A percentile compares a stretch with the other conserved stretches of the same genome.
These are phyloP conservation scores for Lycophotia porphyrea DNA, from an alignment of 2,888 invertebrate species.

Conservation along the genomic window DNA sequence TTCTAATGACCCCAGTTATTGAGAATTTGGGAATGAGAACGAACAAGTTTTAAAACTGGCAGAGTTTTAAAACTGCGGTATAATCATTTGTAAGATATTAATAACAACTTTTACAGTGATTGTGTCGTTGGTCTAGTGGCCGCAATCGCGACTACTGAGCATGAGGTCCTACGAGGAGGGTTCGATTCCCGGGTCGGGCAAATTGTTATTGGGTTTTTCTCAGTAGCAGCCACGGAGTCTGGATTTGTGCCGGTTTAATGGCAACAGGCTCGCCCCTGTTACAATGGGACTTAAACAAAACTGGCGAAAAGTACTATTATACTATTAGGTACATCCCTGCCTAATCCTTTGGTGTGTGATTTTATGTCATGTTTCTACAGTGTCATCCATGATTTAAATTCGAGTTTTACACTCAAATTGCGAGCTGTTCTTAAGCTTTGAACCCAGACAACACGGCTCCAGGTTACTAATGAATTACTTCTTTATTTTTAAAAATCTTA, in stretches of 20 bases:
- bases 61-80: neutral
- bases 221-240: neutral
- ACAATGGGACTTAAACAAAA: neutral
- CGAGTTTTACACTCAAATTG: neutral
- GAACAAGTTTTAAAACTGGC: neutral
- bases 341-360: neutral
- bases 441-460: neutral
- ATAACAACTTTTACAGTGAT: neutral
- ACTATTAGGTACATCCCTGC: neutral
- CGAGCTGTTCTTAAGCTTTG: neutral
- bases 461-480: neutral
- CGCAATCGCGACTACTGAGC: neutral
- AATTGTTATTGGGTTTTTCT: neutral
- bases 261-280: neutral
- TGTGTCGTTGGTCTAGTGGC: neutral
- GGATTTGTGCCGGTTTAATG: neutral
- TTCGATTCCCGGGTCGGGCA: neutral
- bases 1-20: neutral
- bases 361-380: neutral
- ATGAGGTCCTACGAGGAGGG: neutral
- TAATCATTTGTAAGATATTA: neutral
- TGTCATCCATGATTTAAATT: neutral
- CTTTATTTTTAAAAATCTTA: neutral
- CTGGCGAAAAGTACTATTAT: no score
- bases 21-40: constrained; percentile 8